These are phyloP conservation scores for Plecotus auritus DNA, from an alignment of 2,113 vertebrate species.

Conservation along the genomic window DNA sequence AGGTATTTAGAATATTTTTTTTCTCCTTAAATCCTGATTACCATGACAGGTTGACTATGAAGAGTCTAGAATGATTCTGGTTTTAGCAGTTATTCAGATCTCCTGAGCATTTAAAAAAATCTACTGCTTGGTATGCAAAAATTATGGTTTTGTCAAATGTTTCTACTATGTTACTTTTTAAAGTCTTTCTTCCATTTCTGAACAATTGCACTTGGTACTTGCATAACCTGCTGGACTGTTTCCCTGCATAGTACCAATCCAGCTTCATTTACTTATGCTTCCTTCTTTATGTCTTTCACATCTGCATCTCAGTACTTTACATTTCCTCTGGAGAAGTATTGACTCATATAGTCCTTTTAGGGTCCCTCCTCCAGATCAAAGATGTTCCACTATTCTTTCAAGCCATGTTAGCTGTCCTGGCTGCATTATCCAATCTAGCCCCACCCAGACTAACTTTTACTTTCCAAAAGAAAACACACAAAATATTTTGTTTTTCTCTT, in stretches of 20 bases:
- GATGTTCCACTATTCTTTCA: not conserved
- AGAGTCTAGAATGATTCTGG: not conserved
- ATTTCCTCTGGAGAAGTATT: not conserved
- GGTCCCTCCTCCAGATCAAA: not conserved
- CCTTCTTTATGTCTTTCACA: not conserved
- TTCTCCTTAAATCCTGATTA: not conserved
- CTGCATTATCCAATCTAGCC: not conserved
- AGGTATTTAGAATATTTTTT: not conserved
- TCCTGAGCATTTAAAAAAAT: not conserved
- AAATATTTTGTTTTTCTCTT: not conserved
- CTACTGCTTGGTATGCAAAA: not conserved
- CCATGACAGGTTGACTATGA: not conserved
- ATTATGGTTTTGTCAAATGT: not conserved
- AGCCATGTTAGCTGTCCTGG: not conserved
- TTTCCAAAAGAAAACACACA: not conserved
- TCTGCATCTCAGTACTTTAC: not conserved
- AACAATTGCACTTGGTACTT: not conserved
- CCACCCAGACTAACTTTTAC: not conserved
- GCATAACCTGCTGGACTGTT: not conserved
- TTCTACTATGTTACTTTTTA: not conserved
- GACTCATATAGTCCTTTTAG: not conserved
- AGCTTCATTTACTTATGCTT: not conserved
- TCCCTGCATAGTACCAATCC: not conserved
- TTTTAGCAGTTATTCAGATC: not conserved
- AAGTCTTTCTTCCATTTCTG: not conserved